Evolutionary conservation across 1,140 invertebrate genomes (phyloP), one percentile per base, ranked within the genome.

Genomic region (Eurosta solidaginis): DNA sequence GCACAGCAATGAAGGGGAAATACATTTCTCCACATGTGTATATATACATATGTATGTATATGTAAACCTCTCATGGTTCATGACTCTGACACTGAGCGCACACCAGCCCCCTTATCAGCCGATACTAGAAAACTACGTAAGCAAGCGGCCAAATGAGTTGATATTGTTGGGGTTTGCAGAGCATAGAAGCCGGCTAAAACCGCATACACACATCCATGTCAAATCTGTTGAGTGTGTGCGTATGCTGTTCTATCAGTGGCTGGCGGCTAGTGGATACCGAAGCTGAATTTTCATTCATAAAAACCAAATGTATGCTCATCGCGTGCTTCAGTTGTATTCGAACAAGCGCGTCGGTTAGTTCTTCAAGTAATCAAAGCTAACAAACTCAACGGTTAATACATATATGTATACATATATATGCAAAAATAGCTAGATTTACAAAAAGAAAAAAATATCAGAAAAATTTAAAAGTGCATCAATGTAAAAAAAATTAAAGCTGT

Each of bases 251-350:
- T 33, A 45, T 36, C 36, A 40, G 25, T 59, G 74, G 44, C 40
- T 52, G 25, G 68, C 68, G 20, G n/a, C 22, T 74, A 40, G 20
- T 74, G 40, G 68, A 36, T 74, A n/a, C 68, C 68, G 68, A 74
- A 25, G 68, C 68, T 74, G 40, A 47, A 74, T 82, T 85, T 88
- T 88, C 86, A 88, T 88, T 88, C 86, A 88, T 88, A 88, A 88
- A 87, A 88, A 85, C 84, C 83, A 82, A 85, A 84, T 83, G 86
- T 85, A 83, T 81, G 83, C 84, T 80, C 84, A 84, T 85, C 86
- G 87, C 86, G 86, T 85, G 86, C 80, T 84, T 87, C 86, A 88
- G 86, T 88, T 87, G 82, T 85, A 82, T 87, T 88, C 83, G 83
- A 82, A 86, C 85, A 84, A 87, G 85, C 85, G 86, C 84, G 85